phyloP scores from a whole-genome alignment of 2,797 vertebrate species.

The Enteromius viviparus region DNA sequence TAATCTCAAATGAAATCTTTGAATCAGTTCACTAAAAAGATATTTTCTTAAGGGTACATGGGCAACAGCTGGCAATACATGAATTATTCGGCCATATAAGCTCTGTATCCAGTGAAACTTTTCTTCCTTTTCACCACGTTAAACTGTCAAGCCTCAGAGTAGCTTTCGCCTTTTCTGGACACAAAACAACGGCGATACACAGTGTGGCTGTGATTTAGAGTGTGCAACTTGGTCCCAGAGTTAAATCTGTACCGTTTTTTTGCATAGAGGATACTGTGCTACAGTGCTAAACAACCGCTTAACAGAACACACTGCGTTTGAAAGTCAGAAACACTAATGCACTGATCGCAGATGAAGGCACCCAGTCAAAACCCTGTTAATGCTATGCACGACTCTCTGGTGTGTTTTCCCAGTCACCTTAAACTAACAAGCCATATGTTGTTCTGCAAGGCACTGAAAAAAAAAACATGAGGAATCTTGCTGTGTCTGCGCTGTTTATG shows the following conservation, averaged over 20 bases:
- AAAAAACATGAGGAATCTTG: constrained; percentile 24
- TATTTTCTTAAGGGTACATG: neutral
- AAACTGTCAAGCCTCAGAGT: constrained; percentile 40
- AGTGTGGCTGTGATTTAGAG: constrained; percentile 44
- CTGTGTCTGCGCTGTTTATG: constrained; percentile 33
- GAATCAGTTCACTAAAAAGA: neutral
- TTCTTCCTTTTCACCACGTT: constrained; percentile 24
- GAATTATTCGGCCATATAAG: neutral
- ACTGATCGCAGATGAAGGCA: constrained; percentile 40
- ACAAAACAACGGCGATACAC: constrained; percentile 54
- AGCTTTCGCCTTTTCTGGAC: constrained; percentile 40
- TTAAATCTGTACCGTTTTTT: constrained; percentile 39
- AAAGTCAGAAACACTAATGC: constrained; percentile 43
- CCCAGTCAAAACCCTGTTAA: constrained; percentile 59
- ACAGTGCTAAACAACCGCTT: constrained; percentile 51
- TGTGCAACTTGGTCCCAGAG: constrained; percentile 43
- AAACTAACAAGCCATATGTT: constrained; percentile 61
- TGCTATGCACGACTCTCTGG: constrained; percentile 49
- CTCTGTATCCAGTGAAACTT: constrained; percentile 14
- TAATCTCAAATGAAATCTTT: neutral
- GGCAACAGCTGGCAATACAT: too few species aligned
- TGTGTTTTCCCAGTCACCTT: constrained; percentile 45
- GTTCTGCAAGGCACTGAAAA: constrained; percentile 37
- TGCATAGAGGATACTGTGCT: constrained; percentile 44
- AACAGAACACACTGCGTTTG: constrained; percentile 46